These are phyloP conservation scores for Leptinotarsa rubiginosa DNA, from an alignment of 2,888 invertebrate genomes.

Conservation along the genomic window DNA sequence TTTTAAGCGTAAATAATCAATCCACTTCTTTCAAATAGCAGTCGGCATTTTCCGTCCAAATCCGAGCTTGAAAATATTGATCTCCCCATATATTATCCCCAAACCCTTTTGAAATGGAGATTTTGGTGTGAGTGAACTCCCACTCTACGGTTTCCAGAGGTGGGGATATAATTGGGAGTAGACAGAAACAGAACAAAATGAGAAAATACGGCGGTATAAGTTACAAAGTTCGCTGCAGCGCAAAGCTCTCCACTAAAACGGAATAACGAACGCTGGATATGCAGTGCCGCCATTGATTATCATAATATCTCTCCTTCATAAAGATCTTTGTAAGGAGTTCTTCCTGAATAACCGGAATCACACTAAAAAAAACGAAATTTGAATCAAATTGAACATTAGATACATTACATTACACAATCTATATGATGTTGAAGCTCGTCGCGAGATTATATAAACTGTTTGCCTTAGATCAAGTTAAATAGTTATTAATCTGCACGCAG, in stretches of 20 bases:
- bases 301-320: not conserved
- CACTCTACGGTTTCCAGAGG: slow-evolving; percentile 45
- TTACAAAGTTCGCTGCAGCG: slow-evolving; percentile 35
- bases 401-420: too few relatives aligned
- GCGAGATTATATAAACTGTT: too few relatives aligned
- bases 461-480: too few relatives aligned
- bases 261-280: not conserved
- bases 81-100: slow-evolving; percentile 60
- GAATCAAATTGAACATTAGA: too few relatives aligned
- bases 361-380: too few relatives aligned
- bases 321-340: too few relatives aligned
- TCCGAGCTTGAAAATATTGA: slow-evolving; percentile 51
- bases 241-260: slow-evolving; percentile 28
- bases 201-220: slow-evolving; percentile 51
- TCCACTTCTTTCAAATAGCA: not conserved
- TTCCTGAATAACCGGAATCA: too few relatives aligned
- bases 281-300: not conserved
- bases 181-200: slow-evolving; percentile 61
- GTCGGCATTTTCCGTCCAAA: slow-evolving; percentile 45
- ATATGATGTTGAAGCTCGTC: too few relatives aligned
- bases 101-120: slow-evolving; percentile 65
- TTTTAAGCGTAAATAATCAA: not conserved
- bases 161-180: slow-evolving; percentile 58
- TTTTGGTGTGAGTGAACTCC: slow-evolving; percentile 56
- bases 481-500: too few relatives aligned